These are phyloP conservation scores for Sylvilagus bachmani DNA, from an alignment of 2,113 vertebrate species.

Conservation along the genomic window DNA sequence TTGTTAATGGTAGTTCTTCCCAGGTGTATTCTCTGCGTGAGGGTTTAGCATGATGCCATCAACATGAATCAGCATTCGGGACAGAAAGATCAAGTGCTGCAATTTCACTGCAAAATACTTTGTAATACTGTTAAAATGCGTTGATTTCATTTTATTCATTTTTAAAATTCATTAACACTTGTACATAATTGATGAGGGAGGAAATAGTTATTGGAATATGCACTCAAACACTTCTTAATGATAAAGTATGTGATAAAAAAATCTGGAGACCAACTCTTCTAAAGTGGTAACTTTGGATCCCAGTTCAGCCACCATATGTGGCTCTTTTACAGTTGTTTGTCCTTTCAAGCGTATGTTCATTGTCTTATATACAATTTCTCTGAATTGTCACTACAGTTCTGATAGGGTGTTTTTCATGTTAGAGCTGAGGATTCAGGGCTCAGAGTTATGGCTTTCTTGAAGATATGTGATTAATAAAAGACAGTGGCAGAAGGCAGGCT, in stretches of 20 bases:
- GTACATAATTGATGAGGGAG: background rate
- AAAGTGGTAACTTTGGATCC: background rate
- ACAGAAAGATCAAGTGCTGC: background rate
- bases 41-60: background rate
- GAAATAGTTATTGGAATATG: background rate
- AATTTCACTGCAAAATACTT: background rate
- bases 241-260: background rate
- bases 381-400: background rate
- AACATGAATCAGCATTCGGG: background rate
- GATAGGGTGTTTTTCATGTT: background rate
- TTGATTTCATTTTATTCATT: conserved; percentile 11
- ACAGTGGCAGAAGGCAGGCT: background rate
- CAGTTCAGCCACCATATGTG: background rate
- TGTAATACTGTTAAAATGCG: background rate
- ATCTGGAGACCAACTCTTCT: background rate
- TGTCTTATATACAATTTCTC: background rate
- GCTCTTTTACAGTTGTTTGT: background rate
- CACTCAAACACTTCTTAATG: background rate
- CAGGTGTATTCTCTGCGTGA: background rate
- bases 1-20: background rate
- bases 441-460: background rate
- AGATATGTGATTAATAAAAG: background rate
- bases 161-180: conserved; percentile 27
- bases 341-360: background rate
- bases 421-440: background rate